Evolutionary conservation across 2,113 vertebrate genomes (phyloP), one percentile per base, ranked within the genome.

Genomic region (Pteropus alecto): DNA sequence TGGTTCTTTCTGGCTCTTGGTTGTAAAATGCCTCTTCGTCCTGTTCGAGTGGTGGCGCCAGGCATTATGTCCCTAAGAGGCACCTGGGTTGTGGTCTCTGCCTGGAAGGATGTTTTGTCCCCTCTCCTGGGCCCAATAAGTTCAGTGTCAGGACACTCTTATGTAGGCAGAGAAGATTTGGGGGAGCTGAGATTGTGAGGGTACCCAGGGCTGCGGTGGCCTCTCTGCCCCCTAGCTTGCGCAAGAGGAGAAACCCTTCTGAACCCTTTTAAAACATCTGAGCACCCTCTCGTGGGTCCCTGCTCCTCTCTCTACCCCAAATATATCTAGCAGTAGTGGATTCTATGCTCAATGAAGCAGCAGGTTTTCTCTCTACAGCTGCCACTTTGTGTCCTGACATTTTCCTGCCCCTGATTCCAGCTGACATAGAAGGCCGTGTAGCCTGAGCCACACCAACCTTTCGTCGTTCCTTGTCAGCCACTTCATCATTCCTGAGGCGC

Each of bases 361-460:
- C 46, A 30, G 82, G 41, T 43, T 51, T 86, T 54, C 60, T 61
- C 12, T 48, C 26, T 0, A 48, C 18, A 61, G 79, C 22, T 2
- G 65, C 28, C 14, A 9, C 70, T 24, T 9, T 33, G 28, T 16
- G 3, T 70, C 61, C 35, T 79, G 48, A 28, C 54, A 0, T 76
- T 46, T 26, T 26, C 68, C 46, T 82, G 67, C 41, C 22, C 30
- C 48, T 19, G 30, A 2, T 28, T 33, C 38, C 87, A 48, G 65
- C 7, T 0, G 1, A 33, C 22, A 5, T 4, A 0, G 4, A 30
- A 46, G 71, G 21, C 67, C 28, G 4, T 0, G 0, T 1, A 14
- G 35, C 54, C 77, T 9, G 14, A n/a, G 33, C 30, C 7, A 0
- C 38, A 5, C 58, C 28, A 2, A 19, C 85, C 41, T 61, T 18